These are phyloP conservation scores for Perithous albicinctus DNA, from an alignment of 2,888 invertebrate species.

Conservation along the genomic window DNA sequence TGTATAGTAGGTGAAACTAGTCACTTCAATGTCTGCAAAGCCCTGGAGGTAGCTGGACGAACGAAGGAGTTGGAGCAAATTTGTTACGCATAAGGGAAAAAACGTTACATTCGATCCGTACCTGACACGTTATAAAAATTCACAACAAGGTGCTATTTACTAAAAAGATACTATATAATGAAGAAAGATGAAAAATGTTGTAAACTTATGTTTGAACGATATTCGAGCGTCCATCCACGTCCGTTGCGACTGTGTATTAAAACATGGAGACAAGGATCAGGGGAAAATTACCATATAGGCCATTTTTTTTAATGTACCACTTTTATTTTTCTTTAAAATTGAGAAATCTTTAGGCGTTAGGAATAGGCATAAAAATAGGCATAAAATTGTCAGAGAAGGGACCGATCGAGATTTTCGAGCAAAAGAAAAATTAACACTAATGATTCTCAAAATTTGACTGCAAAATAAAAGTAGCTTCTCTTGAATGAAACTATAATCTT, in stretches of 20 bases:
- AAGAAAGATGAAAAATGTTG: background rate
- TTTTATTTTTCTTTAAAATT: too few relatives aligned
- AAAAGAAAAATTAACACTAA: too few relatives aligned
- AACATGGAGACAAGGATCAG: background rate
- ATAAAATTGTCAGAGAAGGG: too few relatives aligned
- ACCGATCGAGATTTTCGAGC: too few relatives aligned
- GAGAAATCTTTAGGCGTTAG: too few relatives aligned
- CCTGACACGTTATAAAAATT: conserved; percentile 36
- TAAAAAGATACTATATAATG: conserved; percentile 21
- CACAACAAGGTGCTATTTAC: conserved; percentile 54
- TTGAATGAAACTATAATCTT: too few relatives aligned
- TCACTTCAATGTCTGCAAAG: background rate
- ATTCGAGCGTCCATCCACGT: conserved; percentile 37
- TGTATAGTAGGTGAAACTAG: background rate
- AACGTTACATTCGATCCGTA: conserved; percentile 45
- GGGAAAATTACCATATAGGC: background rate
- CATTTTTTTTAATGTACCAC: too few relatives aligned
- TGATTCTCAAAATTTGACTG: too few relatives aligned
- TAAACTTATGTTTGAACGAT: background rate
- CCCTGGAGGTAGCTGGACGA: conserved; percentile 23
- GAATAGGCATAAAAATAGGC: too few relatives aligned
- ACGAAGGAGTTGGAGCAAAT: background rate
- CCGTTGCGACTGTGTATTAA: conserved; percentile 11
- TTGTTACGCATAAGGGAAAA: conserved; percentile 6
- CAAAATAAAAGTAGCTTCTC: too few relatives aligned